phyloP scores from a whole-genome alignment of 2,113 vertebrate species.

The Rhinogobius similis region DNA sequence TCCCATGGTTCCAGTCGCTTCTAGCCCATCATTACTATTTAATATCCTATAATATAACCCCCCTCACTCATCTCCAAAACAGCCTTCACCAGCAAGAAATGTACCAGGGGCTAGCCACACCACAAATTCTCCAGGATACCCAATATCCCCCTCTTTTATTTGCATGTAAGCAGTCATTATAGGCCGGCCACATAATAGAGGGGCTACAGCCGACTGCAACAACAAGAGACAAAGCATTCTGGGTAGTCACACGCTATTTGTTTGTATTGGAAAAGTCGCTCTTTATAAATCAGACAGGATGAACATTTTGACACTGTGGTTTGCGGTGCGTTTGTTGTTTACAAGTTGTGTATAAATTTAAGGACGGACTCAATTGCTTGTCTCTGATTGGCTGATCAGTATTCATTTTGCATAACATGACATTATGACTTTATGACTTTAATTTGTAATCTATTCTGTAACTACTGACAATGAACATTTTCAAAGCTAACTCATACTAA shows the following conservation, averaged over 20 bases:
- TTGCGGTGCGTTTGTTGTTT: conserved; percentile 11
- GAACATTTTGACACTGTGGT: conserved; percentile 49
- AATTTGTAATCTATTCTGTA: no score
- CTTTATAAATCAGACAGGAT: conserved; percentile 43
- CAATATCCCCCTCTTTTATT: conserved; percentile 72
- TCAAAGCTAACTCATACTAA: no score
- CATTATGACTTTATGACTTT: no score
- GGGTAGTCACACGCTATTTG: conserved; percentile 38
- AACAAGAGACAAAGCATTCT: conserved; percentile 59
- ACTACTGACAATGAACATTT: no score
- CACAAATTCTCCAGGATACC: conserved; percentile 77
- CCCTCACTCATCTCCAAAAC: conserved; percentile 62
- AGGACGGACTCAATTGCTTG: background rate
- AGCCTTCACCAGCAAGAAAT: conserved; percentile 57
- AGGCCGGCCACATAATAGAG: conserved; percentile 70
- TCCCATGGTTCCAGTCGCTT: conserved; percentile 72
- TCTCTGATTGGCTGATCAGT: background rate
- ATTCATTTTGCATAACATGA: background rate
- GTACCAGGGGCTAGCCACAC: conserved; percentile 57
- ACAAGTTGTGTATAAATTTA: conserved; percentile 2
- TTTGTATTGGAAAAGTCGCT: conserved; percentile 47
- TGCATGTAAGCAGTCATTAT: conserved; percentile 66
- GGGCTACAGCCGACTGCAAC: conserved; percentile 65
- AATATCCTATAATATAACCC: conserved; percentile 80
- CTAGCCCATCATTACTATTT: conserved; percentile 80